phyloP scores from a whole-genome alignment of 2,113 vertebrate genomes.

The Calonectris borealis region DNA sequence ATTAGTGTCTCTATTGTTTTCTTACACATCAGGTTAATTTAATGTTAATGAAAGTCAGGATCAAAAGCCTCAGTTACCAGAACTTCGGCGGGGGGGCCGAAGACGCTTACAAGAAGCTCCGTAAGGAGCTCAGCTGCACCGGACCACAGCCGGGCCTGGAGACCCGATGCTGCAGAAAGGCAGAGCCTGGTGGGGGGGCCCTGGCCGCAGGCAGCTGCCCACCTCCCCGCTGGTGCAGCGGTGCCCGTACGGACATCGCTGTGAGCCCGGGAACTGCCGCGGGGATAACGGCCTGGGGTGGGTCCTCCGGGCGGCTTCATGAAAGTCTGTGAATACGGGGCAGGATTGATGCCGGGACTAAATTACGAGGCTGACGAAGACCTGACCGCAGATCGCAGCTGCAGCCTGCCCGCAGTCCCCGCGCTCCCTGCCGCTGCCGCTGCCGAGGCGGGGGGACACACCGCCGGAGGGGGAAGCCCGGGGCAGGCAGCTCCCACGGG shows the following conservation, averaged over 20 bases:
- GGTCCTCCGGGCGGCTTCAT: not conserved
- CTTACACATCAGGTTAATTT: not conserved
- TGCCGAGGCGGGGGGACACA: not conserved
- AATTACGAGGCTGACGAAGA: accelerated
- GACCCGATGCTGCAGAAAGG: not conserved
- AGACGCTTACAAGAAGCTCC: not conserved
- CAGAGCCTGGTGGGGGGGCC: not conserved
- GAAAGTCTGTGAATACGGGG: not conserved
- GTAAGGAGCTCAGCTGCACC: not conserved
- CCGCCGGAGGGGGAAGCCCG: not conserved
- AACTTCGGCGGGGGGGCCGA: not conserved
- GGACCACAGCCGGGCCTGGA: not conserved
- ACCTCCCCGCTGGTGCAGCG: no score
- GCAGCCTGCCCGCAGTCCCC: not conserved
- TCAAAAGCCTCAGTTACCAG: not conserved
- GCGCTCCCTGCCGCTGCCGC: not conserved
- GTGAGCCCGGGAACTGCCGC: not conserved
- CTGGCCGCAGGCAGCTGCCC: not conserved
- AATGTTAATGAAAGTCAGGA: not conserved
- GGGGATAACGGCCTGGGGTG: not conserved
- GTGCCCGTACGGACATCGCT: no score
- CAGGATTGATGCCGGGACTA: accelerated
- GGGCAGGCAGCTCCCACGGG: accelerated
- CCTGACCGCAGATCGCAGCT: not conserved
- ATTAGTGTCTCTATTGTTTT: not conserved